Conservation (phyloP, 2,888 invertebrate species). For the Anorthoa munda region DNA sequence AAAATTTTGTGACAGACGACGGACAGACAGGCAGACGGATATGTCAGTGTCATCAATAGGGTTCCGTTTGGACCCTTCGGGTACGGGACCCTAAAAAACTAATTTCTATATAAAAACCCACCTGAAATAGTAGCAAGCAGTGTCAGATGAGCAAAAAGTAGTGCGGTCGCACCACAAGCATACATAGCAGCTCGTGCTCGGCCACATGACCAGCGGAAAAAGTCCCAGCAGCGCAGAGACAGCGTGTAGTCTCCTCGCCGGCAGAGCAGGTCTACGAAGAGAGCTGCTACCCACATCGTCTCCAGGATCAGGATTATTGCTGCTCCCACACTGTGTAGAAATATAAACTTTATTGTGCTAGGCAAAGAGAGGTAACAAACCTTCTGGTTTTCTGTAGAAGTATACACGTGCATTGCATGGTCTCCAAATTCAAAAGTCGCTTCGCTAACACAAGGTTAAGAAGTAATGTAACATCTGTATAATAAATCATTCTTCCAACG, state of each 20-base stretch:
- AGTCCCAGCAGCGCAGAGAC: conserved; percentile 87
- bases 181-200: conserved; percentile 87
- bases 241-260: conserved; percentile 87
- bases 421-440: background rate
- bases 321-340: conserved; percentile 79
- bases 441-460: background rate
- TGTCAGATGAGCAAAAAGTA: conserved; percentile 85
- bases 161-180: conserved; percentile 86
- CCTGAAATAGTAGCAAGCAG: conserved; percentile 83
- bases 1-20: no score
- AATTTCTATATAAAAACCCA: conserved; percentile 43
- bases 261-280: conserved; percentile 87
- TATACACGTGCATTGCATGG: background rate
- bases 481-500: background rate
- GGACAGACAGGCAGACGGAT: no score
- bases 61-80: no score
- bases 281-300: conserved; percentile 88
- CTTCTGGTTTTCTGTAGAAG: no score
- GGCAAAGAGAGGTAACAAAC: no score
- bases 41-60: no score
- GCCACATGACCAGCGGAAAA: conserved; percentile 87
- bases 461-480: background rate
- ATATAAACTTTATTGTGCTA: background rate
- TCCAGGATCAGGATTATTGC: conserved; percentile 84
- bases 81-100: background rate